Base-by-base conservation (phyloP, 2,113 vertebrate genomes). In the Brachirus orientalis region DNA sequence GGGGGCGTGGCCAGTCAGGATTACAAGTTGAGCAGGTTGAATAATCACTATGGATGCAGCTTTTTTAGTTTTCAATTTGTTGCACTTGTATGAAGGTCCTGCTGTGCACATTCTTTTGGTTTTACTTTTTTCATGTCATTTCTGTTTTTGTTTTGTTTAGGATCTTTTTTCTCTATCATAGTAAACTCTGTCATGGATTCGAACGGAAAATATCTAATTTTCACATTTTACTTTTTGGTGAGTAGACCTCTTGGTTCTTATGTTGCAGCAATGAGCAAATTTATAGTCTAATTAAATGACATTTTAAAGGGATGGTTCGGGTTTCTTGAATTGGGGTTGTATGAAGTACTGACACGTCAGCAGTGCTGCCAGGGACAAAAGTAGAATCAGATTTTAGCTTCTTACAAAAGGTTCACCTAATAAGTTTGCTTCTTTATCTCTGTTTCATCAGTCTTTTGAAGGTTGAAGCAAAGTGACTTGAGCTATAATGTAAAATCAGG, bases 11-110 rank as follows among this genome's bases (percentile, higher is more conserved):
- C 45, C 87, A 85, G 40, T 82, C 69, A 82, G 79, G 78, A 76
- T 84, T 75, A 82, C 75, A 51, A 62, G 10, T 28, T 51, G 63
- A 73, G 54, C 35, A 80, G 68, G 73, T 48, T 78, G 60, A 72
- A 46, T 72, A 50, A 77, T 88, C 71, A 57, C 86, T 70, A 76
- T 79, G 85, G 86, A 80, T 69, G 87, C 79, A 71, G 78, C 73
- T 73, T 83, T 80, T 57, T 73, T 58, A 79, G 65, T 85, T 84
- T 69, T 69, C 19, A 22, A 17, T 63, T 82, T 71, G 70, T 58
- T 68, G 62, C 44, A 14, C 50, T 64, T 41, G 46, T 65, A 16
- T 61, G 65, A 53, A 62, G 33, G 62, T 61, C 20, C 22, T 14
- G 45, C 57, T 45, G 18, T 63, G 59, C 44, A 59, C 46, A 65